Evolutionary conservation across 92 coral and sea anemone species (phyloP).

Genomic region (Palythoa caribaeorum): DNA sequence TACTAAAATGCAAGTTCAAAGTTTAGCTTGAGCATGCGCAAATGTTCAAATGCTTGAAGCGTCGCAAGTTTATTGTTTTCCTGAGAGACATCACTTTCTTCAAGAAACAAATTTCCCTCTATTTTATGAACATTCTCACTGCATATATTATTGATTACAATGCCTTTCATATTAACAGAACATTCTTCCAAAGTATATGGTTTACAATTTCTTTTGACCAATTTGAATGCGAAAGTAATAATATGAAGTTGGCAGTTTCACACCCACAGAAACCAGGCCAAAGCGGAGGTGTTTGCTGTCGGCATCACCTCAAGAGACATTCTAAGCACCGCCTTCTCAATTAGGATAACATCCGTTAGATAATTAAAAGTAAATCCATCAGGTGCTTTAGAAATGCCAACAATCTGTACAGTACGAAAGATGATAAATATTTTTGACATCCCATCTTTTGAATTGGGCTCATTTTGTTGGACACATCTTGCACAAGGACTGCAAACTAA

Average conservation of each 20-base stretch:
- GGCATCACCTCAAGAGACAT: neutral
- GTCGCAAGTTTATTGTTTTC: too few relatives aligned
- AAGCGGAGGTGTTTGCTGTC: constrained; percentile 8
- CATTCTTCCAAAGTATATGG: neutral
- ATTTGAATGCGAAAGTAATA: constrained; percentile 1
- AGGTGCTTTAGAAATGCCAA: constrained; percentile 17
- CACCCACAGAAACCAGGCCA: constrained; percentile 31
- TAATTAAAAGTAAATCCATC: constrained; percentile 31
- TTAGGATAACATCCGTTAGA: constrained; percentile 2
- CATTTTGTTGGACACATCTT: neutral
- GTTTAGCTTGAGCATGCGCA: too few relatives aligned
- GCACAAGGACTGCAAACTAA: neutral
- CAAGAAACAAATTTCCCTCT: neutral
- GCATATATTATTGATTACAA: neutral
- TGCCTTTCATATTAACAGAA: neutral
- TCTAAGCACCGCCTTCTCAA: constrained; percentile 33
- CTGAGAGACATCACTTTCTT: too few relatives aligned
- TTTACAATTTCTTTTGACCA: neutral
- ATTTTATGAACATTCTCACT: neutral
- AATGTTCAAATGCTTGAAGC: too few relatives aligned
- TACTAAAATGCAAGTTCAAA: too few relatives aligned
- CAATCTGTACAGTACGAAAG: neutral
- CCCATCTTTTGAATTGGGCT: neutral
- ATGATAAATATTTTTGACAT: neutral
- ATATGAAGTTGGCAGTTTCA: neutral